Evolutionary conservation across 2,113 vertebrate species (phyloP).

Genomic region (Notothenia coriiceps): DNA sequence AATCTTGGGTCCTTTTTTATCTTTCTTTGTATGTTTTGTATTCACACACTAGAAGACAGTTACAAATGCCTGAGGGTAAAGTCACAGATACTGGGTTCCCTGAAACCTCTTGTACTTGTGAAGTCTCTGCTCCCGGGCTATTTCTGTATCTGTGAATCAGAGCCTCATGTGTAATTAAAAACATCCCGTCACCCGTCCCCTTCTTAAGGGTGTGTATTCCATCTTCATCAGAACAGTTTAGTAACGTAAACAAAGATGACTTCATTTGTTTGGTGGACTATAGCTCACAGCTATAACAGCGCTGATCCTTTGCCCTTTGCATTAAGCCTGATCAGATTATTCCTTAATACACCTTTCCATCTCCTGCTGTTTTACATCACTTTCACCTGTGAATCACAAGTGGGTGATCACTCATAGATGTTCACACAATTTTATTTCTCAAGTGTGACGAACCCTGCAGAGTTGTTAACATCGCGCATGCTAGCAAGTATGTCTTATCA

Average conservation of each 20-base stretch:
- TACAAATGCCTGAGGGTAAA: slow-evolving; percentile 35
- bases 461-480: neutral
- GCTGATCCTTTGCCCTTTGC: neutral
- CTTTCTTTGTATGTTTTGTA: fast-evolving
- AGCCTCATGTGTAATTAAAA: slow-evolving; percentile 43
- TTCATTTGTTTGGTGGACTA: slow-evolving; percentile 9
- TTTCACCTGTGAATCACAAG: slow-evolving; percentile 4
- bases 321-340: slow-evolving; percentile 1
- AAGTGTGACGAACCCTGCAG: neutral
- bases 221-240: neutral
- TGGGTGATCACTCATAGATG: neutral
- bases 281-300: neutral
- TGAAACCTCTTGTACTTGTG: slow-evolving; percentile 36
- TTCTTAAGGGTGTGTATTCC: neutral
- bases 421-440: slow-evolving; percentile 15
- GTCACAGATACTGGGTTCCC: slow-evolving; percentile 34
- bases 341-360: neutral
- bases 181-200: slow-evolving; percentile 1
- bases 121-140: slow-evolving; percentile 37
- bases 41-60: slow-evolving; percentile 16
- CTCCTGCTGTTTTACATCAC: neutral
- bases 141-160: slow-evolving; percentile 49
- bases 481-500: slow-evolving; percentile 1
- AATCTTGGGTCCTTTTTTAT: neutral
- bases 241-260: neutral